Percentiles rank a stretch among this genome's conserved stretches.
Evolutionary conservation across 2,888 invertebrate species (phyloP).

Genomic region (Sclerodermus sp.): DNA sequence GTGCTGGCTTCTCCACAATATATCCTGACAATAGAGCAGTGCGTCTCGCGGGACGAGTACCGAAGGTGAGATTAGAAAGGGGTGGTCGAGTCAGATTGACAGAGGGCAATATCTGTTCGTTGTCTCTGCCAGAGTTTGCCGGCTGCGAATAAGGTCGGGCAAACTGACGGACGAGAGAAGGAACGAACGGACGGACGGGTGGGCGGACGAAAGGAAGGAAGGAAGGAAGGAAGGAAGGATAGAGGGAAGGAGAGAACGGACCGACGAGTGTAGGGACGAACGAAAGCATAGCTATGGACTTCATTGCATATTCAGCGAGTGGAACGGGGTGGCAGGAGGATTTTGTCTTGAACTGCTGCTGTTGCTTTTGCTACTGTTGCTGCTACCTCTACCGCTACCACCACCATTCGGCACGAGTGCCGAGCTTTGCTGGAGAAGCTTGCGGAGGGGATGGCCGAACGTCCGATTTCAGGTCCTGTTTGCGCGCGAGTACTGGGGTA

Average conservation of each 20-base stretch:
- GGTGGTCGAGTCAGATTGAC: slow-evolving; percentile 25
- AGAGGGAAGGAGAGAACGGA: slow-evolving; percentile 17
- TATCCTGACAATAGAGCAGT: neutral
- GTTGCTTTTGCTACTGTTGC: no score
- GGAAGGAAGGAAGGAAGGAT: no score
- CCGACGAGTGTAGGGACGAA: slow-evolving; percentile 23
- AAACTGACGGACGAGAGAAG: no score
- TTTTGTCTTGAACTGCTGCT: slow-evolving; percentile 48
- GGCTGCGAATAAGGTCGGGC: slow-evolving; percentile 2
- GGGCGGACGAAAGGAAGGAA: slow-evolving; percentile 17
- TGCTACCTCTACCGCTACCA: no score
- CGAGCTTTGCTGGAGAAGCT: no score
- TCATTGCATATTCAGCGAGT: slow-evolving; percentile 54
- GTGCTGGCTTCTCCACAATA: no score
- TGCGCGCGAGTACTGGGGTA: no score
- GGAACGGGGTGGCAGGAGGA: slow-evolving; percentile 29
- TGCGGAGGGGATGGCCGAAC: no score
- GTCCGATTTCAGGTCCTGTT: no score
- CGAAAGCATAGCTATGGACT: slow-evolving; percentile 34
- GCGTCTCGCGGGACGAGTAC: neutral
- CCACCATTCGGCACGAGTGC: neutral
- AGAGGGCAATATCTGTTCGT: slow-evolving; percentile 34
- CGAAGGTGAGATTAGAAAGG: slow-evolving; percentile 7
- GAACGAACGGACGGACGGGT: slow-evolving; percentile 9
- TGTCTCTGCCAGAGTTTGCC: neutral